Conservation (phyloP, 2,113 vertebrate species). For the Corvus cornix region DNA sequence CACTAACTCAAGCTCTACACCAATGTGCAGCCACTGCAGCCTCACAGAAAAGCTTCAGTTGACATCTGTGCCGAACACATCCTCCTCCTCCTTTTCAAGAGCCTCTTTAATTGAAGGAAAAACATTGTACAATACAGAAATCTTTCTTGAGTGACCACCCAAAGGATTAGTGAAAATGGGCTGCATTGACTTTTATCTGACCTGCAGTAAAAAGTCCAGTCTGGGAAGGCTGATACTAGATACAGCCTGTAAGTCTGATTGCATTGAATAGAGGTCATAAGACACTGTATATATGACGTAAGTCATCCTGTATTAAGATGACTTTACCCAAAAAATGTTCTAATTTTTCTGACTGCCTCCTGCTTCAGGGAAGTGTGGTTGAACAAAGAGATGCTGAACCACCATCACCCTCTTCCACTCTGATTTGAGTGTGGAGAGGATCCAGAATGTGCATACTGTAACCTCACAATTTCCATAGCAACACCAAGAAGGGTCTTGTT, state of each 20-base stretch:
- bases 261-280: neutral
- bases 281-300: neutral
- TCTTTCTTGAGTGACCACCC: neutral
- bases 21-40: neutral
- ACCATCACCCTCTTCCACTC: neutral
- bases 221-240: neutral
- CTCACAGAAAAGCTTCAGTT: neutral
- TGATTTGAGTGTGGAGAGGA: neutral
- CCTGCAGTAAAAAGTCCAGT: neutral
- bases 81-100: neutral
- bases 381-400: constrained; percentile 2
- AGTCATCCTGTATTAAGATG: neutral
- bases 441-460: neutral
- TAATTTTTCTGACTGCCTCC: neutral
- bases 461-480: constrained; percentile 49
- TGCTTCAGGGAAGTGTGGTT: neutral
- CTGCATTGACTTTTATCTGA: constrained; percentile 12
- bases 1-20: neutral
- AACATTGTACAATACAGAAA: neutral
- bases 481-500: constrained; percentile 11
- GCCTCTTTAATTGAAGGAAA: neutral
- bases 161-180: constrained; percentile 1
- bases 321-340: neutral
- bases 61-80: neutral
- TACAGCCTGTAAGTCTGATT: neutral